phyloP scores from a whole-genome alignment of 2,888 invertebrate genomes.

The Glaucopsyche alexis region DNA sequence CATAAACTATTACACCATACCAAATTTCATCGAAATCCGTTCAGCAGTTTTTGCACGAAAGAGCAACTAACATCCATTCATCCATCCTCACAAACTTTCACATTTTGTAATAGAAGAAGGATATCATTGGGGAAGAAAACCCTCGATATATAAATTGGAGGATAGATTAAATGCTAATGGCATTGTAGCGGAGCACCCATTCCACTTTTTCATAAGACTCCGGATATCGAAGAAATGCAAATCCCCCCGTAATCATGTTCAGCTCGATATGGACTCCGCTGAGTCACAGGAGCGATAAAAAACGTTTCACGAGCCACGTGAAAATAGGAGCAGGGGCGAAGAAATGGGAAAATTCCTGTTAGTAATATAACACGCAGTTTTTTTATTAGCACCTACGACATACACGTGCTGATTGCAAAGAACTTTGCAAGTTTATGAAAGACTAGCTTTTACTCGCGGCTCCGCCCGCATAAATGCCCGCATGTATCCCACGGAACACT shows the following conservation, averaged over 20 bases:
- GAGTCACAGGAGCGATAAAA: constrained; percentile 43
- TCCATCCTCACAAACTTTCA: too few species aligned
- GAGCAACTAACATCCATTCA: too few species aligned
- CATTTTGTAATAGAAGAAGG: too few species aligned
- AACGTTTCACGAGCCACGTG: background rate
- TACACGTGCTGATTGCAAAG: background rate
- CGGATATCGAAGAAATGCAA: constrained; percentile 58
- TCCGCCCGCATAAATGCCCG: too few species aligned
- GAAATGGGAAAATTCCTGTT: background rate
- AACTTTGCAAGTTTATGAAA: constrained; percentile 1
- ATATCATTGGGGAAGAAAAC: background rate
- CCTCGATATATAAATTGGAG: background rate
- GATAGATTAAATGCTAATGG: constrained; percentile 50
- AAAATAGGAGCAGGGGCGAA: background rate
- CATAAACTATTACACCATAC: too few species aligned
- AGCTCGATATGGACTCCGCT: constrained; percentile 43
- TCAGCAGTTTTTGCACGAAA: too few species aligned
- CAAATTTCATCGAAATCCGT: too few species aligned
- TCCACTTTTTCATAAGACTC: constrained; percentile 25
- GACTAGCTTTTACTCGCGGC: too few species aligned
- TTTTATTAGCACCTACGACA: constrained; percentile 7
- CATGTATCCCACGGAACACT: too few species aligned
- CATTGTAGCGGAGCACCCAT: constrained; percentile 51
- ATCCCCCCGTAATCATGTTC: constrained; percentile 52
- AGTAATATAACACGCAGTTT: background rate